These are phyloP conservation scores for Thereva nobilitata DNA, from an alignment of 2,888 invertebrate genomes.

Conservation along the genomic window DNA sequence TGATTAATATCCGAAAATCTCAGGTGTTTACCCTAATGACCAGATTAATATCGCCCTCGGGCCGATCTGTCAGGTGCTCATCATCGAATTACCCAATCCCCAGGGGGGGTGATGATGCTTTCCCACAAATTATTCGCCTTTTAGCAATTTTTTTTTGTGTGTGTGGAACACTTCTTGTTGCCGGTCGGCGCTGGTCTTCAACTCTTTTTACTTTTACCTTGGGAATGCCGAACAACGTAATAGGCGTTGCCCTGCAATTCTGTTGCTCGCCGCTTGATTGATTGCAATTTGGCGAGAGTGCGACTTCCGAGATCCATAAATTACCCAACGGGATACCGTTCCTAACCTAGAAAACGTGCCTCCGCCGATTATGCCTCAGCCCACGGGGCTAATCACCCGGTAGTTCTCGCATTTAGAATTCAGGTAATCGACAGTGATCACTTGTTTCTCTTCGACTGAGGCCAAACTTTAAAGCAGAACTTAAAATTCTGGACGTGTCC, in stretches of 20 bases:
- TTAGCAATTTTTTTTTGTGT: conserved; percentile 9
- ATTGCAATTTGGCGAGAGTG: conserved; percentile 14
- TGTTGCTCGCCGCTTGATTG: conserved; percentile 7
- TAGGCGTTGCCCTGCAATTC: background rate
- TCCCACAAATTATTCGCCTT: conserved; percentile 2
- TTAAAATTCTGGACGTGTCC: no score
- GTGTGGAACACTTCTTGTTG: background rate
- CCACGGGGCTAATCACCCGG: background rate
- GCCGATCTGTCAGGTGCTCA: background rate
- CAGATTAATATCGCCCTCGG: conserved; percentile 2
- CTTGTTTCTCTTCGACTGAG: no score
- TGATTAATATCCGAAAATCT: no score
- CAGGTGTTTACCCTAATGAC: background rate
- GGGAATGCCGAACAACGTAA: background rate
- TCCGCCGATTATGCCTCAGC: background rate
- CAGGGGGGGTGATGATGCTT: conserved; percentile 3
- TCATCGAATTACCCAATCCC: background rate
- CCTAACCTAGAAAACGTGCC: conserved; percentile 31
- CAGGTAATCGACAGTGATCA: no score
- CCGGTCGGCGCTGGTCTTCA: no score
- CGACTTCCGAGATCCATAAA: background rate
- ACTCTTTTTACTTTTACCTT: no score
- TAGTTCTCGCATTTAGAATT: background rate
- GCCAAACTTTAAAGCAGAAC: no score
- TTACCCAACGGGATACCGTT: conserved; percentile 20